Evolutionary conservation across 2,113 vertebrate species (phyloP), one percentile per base, ranked within the genome.

Genomic region (Actenoides hombroni): DNA sequence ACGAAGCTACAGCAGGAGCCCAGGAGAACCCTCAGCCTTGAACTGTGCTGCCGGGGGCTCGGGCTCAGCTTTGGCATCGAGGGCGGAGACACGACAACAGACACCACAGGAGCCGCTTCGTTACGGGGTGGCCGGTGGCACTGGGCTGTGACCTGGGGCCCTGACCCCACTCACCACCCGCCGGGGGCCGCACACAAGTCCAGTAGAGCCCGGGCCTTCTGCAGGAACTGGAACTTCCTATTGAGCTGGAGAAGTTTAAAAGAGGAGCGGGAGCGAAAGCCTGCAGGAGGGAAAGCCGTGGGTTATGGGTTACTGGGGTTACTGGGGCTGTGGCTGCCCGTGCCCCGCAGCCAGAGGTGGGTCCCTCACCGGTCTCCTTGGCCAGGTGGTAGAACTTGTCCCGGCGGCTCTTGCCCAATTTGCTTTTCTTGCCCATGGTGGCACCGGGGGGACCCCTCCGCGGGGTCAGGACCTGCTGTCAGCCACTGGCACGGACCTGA

Each of bases 241-340:
- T 99, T 99, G 44, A 99, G 98, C 95, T 99, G 99, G 26, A 99
- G 99, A n/a, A 99, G 98, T 57, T 99, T 99, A 96, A 99, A 99
- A 40, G 99, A 99, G 1, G 99, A 99, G 51, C 99, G 99, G 69
- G 99, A 99, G 12, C 99, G 99, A 91, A 99, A 99, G 28, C 99
- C 99, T 99, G 92, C 1, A 15, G 37, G 16, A 57, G 31, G 13
- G 28, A 18, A 16, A n/a, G 9, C 2, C 5, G 1, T 3, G 2
- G 57, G 28, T 63, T 8, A 48, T 0, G 0, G 42, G 2, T 17
- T 3, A 13, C 19, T 0, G 2, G 21, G 15, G 10, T 19, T 0
- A 9, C 8, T 2, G 5, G 21, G 11, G 18, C 29, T 0, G 4
- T 44, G 18, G 46, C 4, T 15, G 3, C 17, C 42, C 7, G 8